Evolutionary conservation across 2,113 vertebrate genomes (phyloP).

Genomic region (Gymnobelideus leadbeateri): DNA sequence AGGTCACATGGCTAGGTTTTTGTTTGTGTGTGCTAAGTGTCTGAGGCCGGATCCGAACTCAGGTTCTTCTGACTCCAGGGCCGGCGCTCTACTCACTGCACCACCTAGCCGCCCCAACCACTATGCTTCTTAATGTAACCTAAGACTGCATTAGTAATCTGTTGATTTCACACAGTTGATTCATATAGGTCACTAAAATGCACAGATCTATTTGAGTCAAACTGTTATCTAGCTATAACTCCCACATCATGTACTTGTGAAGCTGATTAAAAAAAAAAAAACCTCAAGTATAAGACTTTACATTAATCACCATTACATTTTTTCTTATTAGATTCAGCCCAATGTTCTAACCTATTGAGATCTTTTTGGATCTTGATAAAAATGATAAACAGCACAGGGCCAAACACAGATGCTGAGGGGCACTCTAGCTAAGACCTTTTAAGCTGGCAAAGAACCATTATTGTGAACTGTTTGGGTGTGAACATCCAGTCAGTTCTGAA

Average conservation of each 20-base stretch:
- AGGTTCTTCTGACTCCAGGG: too few species aligned
- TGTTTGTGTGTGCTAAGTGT: too few species aligned
- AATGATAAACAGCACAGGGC: background rate
- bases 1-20: too few species aligned
- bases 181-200: background rate
- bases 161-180: conserved; percentile 1
- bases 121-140: background rate
- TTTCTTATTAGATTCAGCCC: background rate
- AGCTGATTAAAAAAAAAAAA: background rate
- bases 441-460: background rate
- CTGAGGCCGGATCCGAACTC: too few species aligned
- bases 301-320: background rate
- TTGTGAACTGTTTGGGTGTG: background rate
- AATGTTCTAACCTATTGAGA: background rate
- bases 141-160: background rate
- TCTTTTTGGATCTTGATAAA: background rate
- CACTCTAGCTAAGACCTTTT: background rate
- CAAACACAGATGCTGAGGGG: background rate
- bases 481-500: background rate
- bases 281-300: background rate
- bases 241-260: background rate
- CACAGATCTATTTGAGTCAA: background rate
- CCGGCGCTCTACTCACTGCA: too few species aligned
- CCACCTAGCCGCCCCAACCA: too few species aligned
- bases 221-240: background rate